Base-by-base conservation (phyloP, 2,888 invertebrate genomes). In the Oegoconia quadripuncta region DNA sequence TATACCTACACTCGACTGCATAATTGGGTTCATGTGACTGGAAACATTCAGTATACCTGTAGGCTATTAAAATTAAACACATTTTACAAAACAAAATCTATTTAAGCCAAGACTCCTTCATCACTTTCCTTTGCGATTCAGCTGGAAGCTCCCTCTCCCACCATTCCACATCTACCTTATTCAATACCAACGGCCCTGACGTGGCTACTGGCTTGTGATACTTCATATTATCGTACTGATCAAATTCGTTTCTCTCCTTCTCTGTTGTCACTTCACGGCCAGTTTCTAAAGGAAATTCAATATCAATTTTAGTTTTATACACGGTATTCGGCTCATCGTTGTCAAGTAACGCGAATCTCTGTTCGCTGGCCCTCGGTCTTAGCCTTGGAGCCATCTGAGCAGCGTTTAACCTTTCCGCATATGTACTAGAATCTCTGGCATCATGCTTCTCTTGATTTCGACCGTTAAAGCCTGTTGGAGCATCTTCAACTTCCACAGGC, bases 151-250 rank as follows among this genome's bases (percentile, higher is more conserved):
- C 37, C 3, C 50, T 47, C 3, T 44, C 43, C 30, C 52, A 45
- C 48, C 49, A 54, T 12, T 42, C 32, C 0, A 12, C 13, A 0
- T 17, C 29, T 2, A 42, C 14, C 36, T 56, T 55, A 2, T 57
- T 55, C 2, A 60, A 44, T 0, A 33, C 30, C 0, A 66, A 38
- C 0, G 48, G 41, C 0, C 64, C 68, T 15, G 58, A 64, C 0
- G 62, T 67, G 0, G 55, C 59, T 2, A 62, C 37, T 48, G 16
- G 16, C 29, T 15, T 62, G 0, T 51, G 46, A 39, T 58, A 52
- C 5, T 56, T 51, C 0, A 29, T 48, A 20, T 58, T 56, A 1
- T 60, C 54, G 9, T 70, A 61, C 7, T 60, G 55, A 29, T 72
- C 65, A 15, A 65, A 63, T 13, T 63, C 65, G 1, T 33, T 42